These are phyloP conservation scores for Oncorhynchus tshawytscha DNA, from an alignment of 2,113 vertebrate genomes.

Conservation along the genomic window DNA sequence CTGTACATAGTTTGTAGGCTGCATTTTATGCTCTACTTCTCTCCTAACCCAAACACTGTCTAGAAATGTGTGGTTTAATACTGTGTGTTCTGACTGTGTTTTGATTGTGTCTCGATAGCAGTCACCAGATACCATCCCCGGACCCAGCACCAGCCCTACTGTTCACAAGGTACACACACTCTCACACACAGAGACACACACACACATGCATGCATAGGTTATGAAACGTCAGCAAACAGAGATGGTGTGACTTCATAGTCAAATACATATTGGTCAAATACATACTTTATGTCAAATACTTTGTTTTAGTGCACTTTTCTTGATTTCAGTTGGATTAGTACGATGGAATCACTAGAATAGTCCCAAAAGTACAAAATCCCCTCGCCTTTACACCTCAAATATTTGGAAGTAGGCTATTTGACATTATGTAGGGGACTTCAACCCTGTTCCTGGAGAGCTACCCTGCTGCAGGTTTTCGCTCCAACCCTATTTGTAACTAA, in stretches of 20 bases:
- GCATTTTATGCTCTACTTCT: not conserved
- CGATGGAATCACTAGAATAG: too few species aligned
- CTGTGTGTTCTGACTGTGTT: conserved; percentile 54
- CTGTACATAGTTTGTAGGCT: not conserved
- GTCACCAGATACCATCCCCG: conserved; percentile 77
- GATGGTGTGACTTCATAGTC: too few species aligned
- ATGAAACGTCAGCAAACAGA: conserved; percentile 40
- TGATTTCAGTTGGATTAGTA: too few species aligned
- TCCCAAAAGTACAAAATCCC: too few species aligned
- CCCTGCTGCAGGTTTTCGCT: too few species aligned
- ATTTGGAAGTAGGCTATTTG: not conserved
- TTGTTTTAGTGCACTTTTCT: too few species aligned
- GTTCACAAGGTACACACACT: conserved; percentile 65
- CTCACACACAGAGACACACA: not conserved
- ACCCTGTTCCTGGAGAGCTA: too few species aligned
- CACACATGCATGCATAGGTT: conserved; percentile 13
- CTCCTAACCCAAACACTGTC: conserved; percentile 8
- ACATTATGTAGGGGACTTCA: not conserved
- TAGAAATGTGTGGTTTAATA: conserved; percentile 28
- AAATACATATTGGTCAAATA: too few species aligned
- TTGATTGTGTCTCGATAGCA: conserved; percentile 66
- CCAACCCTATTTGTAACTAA: too few species aligned
- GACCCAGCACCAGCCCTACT: conserved; percentile 65
- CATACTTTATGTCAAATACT: too few species aligned
- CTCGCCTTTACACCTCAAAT: not conserved